phyloP scores from a whole-genome alignment of 2,113 vertebrate genomes.

The Cyanoliseus patagonus region DNA sequence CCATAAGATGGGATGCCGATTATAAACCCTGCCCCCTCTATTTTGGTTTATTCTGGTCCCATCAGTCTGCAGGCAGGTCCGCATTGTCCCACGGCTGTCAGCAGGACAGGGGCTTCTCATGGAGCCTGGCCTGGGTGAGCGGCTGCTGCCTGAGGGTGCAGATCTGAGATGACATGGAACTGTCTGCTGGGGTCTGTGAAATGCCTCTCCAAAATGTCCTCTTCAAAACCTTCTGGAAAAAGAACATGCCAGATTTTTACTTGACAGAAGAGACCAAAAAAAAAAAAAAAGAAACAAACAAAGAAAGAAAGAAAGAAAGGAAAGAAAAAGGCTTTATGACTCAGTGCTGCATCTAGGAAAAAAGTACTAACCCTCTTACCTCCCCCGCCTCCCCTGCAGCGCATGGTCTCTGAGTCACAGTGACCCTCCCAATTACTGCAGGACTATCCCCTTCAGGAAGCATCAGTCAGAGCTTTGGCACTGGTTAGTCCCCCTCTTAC shows the following conservation, averaged over 20 bases:
- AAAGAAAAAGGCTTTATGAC: conserved; percentile 18
- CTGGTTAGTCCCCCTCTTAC: not conserved
- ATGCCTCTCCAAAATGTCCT: not conserved
- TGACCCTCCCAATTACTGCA: conserved; percentile 33
- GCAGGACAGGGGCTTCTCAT: accelerated
- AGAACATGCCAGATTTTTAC: not conserved
- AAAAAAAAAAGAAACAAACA: not conserved
- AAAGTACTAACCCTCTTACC: not conserved
- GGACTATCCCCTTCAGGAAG: not conserved
- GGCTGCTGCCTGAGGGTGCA: not conserved
- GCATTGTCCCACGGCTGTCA: accelerated
- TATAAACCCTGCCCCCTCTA: not conserved
- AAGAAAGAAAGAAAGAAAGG: accelerated
- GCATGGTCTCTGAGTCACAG: conserved; percentile 32
- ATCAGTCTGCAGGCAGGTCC: not conserved
- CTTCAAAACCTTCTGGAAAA: not conserved
- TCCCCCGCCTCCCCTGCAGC: not conserved
- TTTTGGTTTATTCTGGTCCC: not conserved
- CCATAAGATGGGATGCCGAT: accelerated
- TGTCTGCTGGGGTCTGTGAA: not conserved
- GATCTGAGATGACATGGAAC: not conserved
- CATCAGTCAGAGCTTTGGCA: not conserved
- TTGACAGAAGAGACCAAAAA: not conserved
- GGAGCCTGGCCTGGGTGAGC: not conserved
- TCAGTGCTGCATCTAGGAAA: conserved; percentile 38